Evolutionary conservation across 1,140 invertebrate species (phyloP), one percentile per base, ranked within the genome.

Genomic region (Micrasema minimum): DNA sequence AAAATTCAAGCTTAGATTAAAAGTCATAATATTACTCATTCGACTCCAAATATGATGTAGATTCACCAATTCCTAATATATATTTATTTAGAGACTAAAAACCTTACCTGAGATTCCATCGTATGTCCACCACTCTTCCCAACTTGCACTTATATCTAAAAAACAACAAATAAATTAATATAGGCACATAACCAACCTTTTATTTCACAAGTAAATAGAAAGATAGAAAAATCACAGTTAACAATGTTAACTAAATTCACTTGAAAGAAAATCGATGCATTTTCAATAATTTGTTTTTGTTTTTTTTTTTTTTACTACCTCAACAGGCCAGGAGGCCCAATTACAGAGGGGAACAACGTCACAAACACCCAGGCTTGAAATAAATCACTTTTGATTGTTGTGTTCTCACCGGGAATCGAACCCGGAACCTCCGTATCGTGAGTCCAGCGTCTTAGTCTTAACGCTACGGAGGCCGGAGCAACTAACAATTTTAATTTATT

Each of bases 101-200:
- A 3, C 1, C 85, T 89, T 86, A 94, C 93, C 93, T 83, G 94
- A 96, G 78, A 96, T 95, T 65, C 93, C 93, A 81, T 95, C 93
- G 83, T 96, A 95, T 26, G 93, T 95, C 93, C 93, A 96, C 94
- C 94, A 96, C 86, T 94, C 92, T 79, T 96, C 94, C 94, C 94
- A 95, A 78, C 91, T 93, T 64, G 88, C 89, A 69, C 86, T 82
- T 71, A 89, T 87, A 75, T 86, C 91, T 92, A 86, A 86, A 89
- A 78, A 80, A 79, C 78, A 80, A 57, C 12, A 55, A 53, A 14
- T 4, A 4, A 4, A 31, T 35, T 35, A 35, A n/a, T n/a, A n/a
- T n/a, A n/a, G n/a, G 12, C 10, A 35, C 11, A 26, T 1, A 55
- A 23, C 11, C 10, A 22, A 50, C 11, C 10, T 16, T 50, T n/a